These are phyloP conservation scores for Drosophila conformis DNA, from an alignment of 2,888 invertebrate species.

Conservation along the genomic window DNA sequence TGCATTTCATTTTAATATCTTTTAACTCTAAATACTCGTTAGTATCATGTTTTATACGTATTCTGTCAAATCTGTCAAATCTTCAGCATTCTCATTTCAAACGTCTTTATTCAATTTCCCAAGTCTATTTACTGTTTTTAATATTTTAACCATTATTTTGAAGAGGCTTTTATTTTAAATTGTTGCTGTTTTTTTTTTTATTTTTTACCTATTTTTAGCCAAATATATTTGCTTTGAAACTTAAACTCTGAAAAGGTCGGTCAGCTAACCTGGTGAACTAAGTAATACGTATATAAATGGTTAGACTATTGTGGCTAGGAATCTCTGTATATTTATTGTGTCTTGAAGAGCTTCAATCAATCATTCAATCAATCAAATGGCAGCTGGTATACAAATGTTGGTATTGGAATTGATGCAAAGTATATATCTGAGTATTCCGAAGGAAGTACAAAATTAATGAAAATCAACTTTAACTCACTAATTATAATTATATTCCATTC, in stretches of 20 bases:
- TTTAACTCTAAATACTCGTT: conserved; percentile 22
- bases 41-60: conserved; percentile 27
- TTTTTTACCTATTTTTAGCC: conserved; percentile 39
- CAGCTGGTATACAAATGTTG: conserved; percentile 35
- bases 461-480: conserved; percentile 2
- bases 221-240: conserved; percentile 24
- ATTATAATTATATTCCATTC: conserved; percentile 6
- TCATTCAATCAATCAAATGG: conserved; percentile 33
- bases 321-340: conserved; percentile 7
- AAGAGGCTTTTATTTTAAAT: conserved; percentile 18
- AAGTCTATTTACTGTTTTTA: conserved; percentile 45
- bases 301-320: conserved; percentile 56
- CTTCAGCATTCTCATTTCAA: conserved; percentile 52
- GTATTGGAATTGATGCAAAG: conserved; percentile 17
- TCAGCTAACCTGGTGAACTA: conserved; percentile 8
- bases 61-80: conserved; percentile 12
- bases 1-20: conserved; percentile 19
- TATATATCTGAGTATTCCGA: conserved; percentile 28
- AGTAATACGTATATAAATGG: conserved; percentile 47
- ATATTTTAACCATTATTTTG: conserved; percentile 43
- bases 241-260: conserved; percentile 23
- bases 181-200: conserved; percentile 17
- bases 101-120: conserved; percentile 24
- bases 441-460: neutral
- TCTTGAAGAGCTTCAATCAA: conserved; percentile 11